Conservation (phyloP, 2,113 vertebrate species). For the Axis porcinus region DNA sequence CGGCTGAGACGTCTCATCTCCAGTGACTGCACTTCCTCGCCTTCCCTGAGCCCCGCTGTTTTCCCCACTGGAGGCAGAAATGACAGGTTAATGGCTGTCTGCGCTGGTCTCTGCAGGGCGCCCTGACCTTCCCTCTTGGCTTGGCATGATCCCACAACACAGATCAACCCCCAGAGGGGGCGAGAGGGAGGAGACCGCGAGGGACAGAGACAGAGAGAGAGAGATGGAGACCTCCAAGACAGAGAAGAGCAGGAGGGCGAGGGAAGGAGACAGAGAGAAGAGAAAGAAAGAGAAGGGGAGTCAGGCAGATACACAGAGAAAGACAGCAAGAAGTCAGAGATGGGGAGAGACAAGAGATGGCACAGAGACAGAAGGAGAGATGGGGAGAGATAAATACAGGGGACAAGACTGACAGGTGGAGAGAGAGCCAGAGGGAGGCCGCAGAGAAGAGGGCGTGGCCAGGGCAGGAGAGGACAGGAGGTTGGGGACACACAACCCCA, state of each 20-base stretch:
- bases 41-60: slow-evolving; percentile 11
- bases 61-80: slow-evolving; percentile 31
- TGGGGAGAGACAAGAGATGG: not conserved
- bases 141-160: not conserved
- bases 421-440: not conserved
- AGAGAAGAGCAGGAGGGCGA: not conserved
- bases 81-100: slow-evolving; percentile 46
- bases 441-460: not conserved
- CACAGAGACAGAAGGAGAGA: not conserved
- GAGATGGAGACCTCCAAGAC: not conserved
- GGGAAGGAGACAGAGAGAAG: not conserved
- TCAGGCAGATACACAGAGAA: not conserved
- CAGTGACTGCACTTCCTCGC: not conserved
- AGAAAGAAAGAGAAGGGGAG: not conserved
- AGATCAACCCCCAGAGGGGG: not conserved
- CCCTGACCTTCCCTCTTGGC: slow-evolving; percentile 19
- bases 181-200: not conserved
- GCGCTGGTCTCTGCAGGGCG: not conserved
- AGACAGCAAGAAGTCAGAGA: not conserved
- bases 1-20: not conserved
- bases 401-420: not conserved
- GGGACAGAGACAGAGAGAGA: not conserved
- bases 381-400: not conserved
- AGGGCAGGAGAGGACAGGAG: not conserved
- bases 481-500: not conserved